These are phyloP conservation scores for Charadrius vociferus DNA, from an alignment of 2,113 vertebrate species.

Conservation along the genomic window DNA sequence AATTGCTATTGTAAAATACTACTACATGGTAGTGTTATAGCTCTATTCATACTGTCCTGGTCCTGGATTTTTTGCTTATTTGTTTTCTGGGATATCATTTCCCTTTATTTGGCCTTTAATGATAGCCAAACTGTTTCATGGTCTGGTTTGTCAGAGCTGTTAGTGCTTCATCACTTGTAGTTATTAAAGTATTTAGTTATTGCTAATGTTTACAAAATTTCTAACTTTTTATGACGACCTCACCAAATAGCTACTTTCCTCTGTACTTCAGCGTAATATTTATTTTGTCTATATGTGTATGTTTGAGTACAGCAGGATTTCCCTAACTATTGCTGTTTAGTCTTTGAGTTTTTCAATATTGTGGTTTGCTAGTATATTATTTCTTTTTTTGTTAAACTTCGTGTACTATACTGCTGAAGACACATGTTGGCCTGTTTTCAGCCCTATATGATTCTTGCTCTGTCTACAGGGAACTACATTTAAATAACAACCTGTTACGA, in stretches of 20 bases:
- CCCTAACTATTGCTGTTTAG: neutral
- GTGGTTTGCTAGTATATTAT: neutral
- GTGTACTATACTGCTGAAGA: constrained; percentile 4
- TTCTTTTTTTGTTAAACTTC: neutral
- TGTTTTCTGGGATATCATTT: neutral
- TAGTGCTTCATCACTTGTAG: neutral
- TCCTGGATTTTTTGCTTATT: neutral
- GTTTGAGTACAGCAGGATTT: neutral
- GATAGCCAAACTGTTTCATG: neutral
- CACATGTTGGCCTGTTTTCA: constrained; percentile 30
- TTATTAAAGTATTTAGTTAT: constrained; percentile 4
- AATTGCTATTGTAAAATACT: neutral
- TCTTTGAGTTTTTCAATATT: neutral
- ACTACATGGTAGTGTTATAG: neutral
- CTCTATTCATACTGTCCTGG: neutral
- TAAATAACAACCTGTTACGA: constrained; percentile 99
- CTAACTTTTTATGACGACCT: neutral
- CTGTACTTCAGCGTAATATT: neutral
- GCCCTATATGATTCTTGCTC: constrained; percentile 64
- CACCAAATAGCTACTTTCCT: neutral
- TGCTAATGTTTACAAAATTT: neutral
- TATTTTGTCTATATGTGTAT: neutral
- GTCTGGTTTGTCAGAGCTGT: neutral
- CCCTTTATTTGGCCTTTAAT: neutral
- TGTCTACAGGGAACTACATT: constrained; percentile 96